Conservation (phyloP, 2,113 vertebrate genomes). For the Siphamia tubifer region DNA sequence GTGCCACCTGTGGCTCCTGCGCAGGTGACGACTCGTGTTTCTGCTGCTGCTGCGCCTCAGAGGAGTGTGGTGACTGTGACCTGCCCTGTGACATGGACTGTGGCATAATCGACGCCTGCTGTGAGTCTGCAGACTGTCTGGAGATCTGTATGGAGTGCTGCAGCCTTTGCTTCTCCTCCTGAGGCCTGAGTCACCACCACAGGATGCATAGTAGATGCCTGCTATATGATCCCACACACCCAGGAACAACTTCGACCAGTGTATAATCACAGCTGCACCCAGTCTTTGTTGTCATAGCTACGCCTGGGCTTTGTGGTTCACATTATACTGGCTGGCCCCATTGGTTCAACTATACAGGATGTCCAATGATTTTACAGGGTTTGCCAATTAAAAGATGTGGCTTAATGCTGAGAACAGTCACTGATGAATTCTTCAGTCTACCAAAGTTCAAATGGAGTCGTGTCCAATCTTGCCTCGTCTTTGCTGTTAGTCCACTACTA, state of each 20-base stretch:
- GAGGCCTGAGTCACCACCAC: conserved; percentile 56
- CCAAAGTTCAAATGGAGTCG: conserved; percentile 30
- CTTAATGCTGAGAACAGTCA: conserved; percentile 40
- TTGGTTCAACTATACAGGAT: conserved; percentile 29
- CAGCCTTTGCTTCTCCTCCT: conserved; percentile 98
- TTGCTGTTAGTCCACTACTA: conserved; percentile 45
- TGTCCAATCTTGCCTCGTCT: conserved; percentile 5
- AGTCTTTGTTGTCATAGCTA: conserved; percentile 20
- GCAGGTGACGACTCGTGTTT: conserved; percentile 91
- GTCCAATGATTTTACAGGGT: conserved; percentile 38
- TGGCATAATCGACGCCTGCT: conserved; percentile 98
- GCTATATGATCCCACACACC: conserved; percentile 8
- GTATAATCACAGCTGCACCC: conserved; percentile 2
- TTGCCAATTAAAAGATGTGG: conserved; percentile 42
- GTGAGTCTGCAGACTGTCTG: conserved; percentile 97
- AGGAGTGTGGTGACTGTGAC: conserved; percentile 94
- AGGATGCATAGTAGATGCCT: not conserved
- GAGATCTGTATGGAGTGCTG: conserved; percentile 99
- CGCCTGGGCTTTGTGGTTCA: conserved; percentile 18
- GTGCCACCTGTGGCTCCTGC: conserved; percentile 95
- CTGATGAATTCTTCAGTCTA: conserved; percentile 30
- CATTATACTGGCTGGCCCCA: conserved; percentile 31
- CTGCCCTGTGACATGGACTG: conserved; percentile 99
- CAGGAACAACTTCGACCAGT: conserved; percentile 14
- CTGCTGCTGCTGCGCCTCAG: conserved; percentile 93